These are phyloP conservation scores for Steromphala cineraria DNA, from an alignment of 2,888 invertebrate species.

Conservation along the genomic window DNA sequence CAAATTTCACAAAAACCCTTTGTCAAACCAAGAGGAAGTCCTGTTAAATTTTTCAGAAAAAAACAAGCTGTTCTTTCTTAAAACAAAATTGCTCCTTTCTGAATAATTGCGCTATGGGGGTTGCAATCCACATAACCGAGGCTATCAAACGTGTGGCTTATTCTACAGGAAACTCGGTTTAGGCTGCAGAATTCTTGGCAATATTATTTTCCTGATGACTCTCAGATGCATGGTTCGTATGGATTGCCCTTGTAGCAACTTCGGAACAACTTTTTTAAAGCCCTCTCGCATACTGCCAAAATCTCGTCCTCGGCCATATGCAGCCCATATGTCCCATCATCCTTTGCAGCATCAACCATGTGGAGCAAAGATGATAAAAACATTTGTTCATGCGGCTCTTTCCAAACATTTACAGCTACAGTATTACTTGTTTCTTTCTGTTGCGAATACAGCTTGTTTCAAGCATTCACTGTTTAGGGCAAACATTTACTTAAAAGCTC, in stretches of 20 bases:
- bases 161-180: not conserved
- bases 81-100: not conserved
- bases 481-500: not conserved
- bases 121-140: not conserved
- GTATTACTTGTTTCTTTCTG: not conserved
- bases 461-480: not conserved
- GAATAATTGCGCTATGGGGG: not conserved
- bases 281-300: not conserved
- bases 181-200: not conserved
- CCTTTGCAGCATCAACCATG: not conserved
- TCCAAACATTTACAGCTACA: not conserved
- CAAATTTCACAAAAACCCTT: slow-evolving; percentile 5
- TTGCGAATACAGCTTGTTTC: not conserved
- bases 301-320: not conserved
- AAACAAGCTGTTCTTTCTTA: not conserved
- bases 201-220: not conserved
- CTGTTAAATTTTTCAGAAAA: not conserved
- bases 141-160: not conserved
- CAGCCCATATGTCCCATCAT: not conserved
- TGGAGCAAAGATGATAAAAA: not conserved
- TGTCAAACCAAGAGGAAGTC: not conserved
- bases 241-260: not conserved
- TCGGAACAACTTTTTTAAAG: not conserved
- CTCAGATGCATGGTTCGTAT: not conserved
- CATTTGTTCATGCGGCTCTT: not conserved